Evolutionary conservation across 2,888 invertebrate genomes (phyloP), one percentile per base, ranked within the genome.

Genomic region (Aphelenchoides bicaudatus): DNA sequence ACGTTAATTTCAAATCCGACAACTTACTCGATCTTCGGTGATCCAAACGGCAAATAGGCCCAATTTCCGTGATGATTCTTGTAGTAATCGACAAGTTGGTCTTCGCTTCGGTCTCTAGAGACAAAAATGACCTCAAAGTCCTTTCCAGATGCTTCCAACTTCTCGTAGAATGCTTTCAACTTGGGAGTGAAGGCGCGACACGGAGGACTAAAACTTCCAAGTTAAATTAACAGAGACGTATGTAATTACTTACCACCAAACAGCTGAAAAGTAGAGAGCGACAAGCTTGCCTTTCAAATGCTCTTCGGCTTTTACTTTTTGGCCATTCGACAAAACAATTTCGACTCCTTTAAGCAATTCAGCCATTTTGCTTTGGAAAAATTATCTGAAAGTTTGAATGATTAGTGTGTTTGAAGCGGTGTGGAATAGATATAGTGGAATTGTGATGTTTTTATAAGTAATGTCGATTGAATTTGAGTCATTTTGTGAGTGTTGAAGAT

Each of bases 201-300:
- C 2, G 75, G 74, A 0, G 76, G 76, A 57, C n/a, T n/a, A n/a
- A n/a, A n/a, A n/a, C 70, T 66, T 58, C 8, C 13, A 52, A 52
- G 16, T 50, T 5, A 49, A n/a, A n/a, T 49, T n/a, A n/a, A 49
- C 29, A 13, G 10, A 16, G 13, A 37, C 10, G 13, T 13, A 16
- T 13, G n/a, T 13, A 37, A n/a, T n/a, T n/a, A 49, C 13, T 10
- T 13, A n/a, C 61, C 83, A 83, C 83, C 83, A 84, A 52, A 82
- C 81, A n/a, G 83, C 83, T 0, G 83, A 83, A 71, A 84, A 84
- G 71, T 84, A 83, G 19, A 83, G 70, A 2, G 81, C 83, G 6
- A 82, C 73, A 3, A 81, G 73, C 65, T 75, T 74, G 30, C 72
- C 75, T 27, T 69, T 66, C 16, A 81, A 63, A 37, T 67, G 71